Base-by-base conservation (phyloP, 2,888 invertebrate genomes). In the Stegana nigrithorax region DNA sequence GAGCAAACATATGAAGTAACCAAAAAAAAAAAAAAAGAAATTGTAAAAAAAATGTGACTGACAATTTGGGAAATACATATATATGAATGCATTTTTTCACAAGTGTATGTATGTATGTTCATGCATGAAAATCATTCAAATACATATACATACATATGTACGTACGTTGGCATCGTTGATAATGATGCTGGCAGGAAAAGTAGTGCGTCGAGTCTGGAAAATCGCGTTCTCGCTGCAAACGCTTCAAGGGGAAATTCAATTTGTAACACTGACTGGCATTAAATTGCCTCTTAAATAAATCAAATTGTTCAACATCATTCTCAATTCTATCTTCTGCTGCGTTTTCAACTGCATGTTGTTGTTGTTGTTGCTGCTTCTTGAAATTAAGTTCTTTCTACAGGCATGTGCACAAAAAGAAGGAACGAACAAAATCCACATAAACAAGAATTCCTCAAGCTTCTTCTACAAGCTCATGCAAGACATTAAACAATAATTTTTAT, bases 281-380 rank as follows among this genome's bases (percentile, higher is more conserved):
- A 63, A 65, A 39, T 39, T 58, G 68, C 64, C 64, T 64, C 65
- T 60, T 66, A 68, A 64, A 65, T 68, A 53, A 62, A 65, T 67
- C 50, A 57, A 63, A 66, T 62, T 67, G 59, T 53, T 59, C 60
- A 39, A n/a, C n/a, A n/a, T n/a, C n/a, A n/a, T n/a, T n/a, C n/a
- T n/a, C n/a, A n/a, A n/a, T n/a, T n/a, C n/a, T n/a, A n/a, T n/a
- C n/a, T 55, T 47, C 47, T 23, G 25, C 47, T 23, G 47, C 19
- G 25, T 23, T 55, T 55, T 55, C 21, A 55, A 55, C 32, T 12
- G n/a, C n/a, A n/a, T n/a, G n/a, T n/a, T n/a, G n/a, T n/a, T n/a
- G n/a, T n/a, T n/a, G n/a, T 51, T 51, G 17, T 27, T 27, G 47
- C 47, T 47, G 47, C 21, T 21, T 47, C 23, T n/a, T n/a, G 23